A percentile compares a stretch with the other conserved stretches of the same genome.
Conservation (phyloP, 2,113 vertebrate species). For the Heterotilapia buettikoferi region DNA sequence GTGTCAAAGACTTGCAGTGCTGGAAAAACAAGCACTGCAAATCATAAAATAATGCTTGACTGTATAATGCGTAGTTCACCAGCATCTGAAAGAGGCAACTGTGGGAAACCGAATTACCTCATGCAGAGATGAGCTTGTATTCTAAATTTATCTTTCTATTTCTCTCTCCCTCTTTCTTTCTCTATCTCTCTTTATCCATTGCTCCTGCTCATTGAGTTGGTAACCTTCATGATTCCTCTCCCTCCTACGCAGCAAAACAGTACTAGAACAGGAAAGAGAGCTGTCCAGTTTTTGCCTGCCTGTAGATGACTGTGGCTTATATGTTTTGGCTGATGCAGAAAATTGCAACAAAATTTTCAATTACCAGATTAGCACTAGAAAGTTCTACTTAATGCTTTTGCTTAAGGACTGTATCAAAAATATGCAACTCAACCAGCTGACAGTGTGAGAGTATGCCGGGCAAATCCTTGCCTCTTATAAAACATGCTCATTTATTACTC, state of each 20-base stretch:
- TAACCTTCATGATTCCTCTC: conserved; percentile 36
- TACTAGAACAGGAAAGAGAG: conserved; percentile 36
- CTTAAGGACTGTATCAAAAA: background rate
- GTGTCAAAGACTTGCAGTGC: background rate
- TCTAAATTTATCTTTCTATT: conserved; percentile 28
- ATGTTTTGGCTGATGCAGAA: background rate
- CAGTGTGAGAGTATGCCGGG: background rate
- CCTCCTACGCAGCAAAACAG: conserved; percentile 51
- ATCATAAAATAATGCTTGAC: background rate
- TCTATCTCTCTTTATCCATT: conserved; percentile 2
- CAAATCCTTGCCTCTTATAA: conserved; percentile 5
- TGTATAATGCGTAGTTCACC: background rate
- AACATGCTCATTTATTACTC: conserved; percentile 14
- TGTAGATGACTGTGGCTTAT: background rate
- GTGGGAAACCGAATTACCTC: conserved; percentile 8
- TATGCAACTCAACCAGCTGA: background rate
- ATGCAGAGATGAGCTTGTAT: background rate
- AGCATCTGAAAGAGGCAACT: background rate
- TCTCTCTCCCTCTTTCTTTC: background rate
- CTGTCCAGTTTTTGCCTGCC: conserved; percentile 32
- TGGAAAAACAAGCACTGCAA: background rate
- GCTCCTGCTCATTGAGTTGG: conserved; percentile 26
- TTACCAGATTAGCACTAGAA: background rate
- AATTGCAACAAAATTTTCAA: background rate
- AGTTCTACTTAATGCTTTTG: background rate